These are phyloP conservation scores for Ricordea florida DNA, from an alignment of 92 coral and sea anemone genomes.

Conservation along the genomic window DNA sequence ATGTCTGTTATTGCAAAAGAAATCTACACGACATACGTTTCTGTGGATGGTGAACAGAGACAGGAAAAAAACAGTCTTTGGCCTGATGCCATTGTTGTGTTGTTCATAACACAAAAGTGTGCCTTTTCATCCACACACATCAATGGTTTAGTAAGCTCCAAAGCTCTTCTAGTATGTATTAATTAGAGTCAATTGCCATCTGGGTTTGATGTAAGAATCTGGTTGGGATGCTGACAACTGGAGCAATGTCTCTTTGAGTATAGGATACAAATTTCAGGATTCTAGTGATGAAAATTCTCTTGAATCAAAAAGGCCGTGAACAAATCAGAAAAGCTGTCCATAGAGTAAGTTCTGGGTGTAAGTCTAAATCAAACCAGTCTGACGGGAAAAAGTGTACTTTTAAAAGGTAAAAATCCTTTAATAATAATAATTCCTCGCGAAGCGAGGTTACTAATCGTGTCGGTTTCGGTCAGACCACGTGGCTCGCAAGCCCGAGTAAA, in stretches of 20 bases:
- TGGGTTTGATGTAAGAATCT: conserved; percentile 75
- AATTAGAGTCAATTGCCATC: conserved; percentile 87
- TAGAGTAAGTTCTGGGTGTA: too few species aligned
- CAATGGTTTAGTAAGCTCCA: conserved; percentile 78
- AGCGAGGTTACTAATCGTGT: too few species aligned
- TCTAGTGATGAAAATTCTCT: conserved; percentile 75
- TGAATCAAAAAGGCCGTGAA: too few species aligned
- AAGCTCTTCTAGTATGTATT: conserved; percentile 69
- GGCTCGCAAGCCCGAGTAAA: too few species aligned
- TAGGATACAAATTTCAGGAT: conserved; percentile 71
- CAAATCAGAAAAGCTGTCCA: too few species aligned
- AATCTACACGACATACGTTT: conserved; percentile 52
- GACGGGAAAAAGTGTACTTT: too few species aligned
- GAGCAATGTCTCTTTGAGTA: conserved; percentile 78
- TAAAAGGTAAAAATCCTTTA: too few species aligned
- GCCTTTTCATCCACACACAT: conserved; percentile 76
- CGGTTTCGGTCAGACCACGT: too few species aligned
- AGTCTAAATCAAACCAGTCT: too few species aligned
- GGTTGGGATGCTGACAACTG: conserved; percentile 67
- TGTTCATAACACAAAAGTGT: conserved; percentile 77
- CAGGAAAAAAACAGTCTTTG: conserved; percentile 68
- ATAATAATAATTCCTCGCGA: too few species aligned
- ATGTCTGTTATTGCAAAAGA: conserved; percentile 61
- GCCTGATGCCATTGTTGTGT: conserved; percentile 74
- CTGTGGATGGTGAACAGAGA: conserved; percentile 80